Evolutionary conservation across 2,888 invertebrate genomes (phyloP).

Genomic region (Macroteleia sp.): DNA sequence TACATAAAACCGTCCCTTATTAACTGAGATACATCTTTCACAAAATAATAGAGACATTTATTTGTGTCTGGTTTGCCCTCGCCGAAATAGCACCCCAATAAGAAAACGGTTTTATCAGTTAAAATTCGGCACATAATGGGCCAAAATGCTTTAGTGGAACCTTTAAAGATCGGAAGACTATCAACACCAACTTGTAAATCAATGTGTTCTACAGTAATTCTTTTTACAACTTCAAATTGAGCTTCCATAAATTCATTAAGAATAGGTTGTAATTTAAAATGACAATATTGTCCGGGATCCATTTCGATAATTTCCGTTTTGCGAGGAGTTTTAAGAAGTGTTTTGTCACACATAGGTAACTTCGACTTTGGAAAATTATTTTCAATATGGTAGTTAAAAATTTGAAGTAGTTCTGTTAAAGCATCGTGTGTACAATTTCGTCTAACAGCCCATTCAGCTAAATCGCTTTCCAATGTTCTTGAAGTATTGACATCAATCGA

Average conservation of each 20-base stretch:
- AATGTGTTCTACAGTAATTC: not conserved
- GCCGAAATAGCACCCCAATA: too few relatives aligned
- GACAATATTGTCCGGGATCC: too few relatives aligned
- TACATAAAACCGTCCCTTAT: constrained; percentile 10
- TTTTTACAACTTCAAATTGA: not conserved
- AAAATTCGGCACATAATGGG: constrained; percentile 47
- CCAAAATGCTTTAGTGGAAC: constrained; percentile 51
- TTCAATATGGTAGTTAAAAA: not conserved
- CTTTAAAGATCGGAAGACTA: constrained; percentile 24
- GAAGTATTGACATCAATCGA: too few relatives aligned
- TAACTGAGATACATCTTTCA: constrained; percentile 41
- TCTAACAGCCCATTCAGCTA: not conserved
- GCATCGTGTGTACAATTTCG: not conserved
- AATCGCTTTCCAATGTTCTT: not conserved
- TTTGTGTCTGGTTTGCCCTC: constrained; percentile 61
- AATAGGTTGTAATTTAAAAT: too few relatives aligned
- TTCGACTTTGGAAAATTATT: not conserved
- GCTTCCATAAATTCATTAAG: not conserved
- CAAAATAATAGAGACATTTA: constrained; percentile 63
- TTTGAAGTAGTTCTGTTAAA: not conserved
- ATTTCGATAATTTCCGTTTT: too few relatives aligned
- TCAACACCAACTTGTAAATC: constrained; percentile 9
- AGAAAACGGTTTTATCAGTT: constrained; percentile 46
- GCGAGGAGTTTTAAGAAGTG: too few relatives aligned
- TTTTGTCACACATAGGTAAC: too few relatives aligned